Evolutionary conservation across 2,113 vertebrate genomes (phyloP).

Genomic region (Puma concolor): DNA sequence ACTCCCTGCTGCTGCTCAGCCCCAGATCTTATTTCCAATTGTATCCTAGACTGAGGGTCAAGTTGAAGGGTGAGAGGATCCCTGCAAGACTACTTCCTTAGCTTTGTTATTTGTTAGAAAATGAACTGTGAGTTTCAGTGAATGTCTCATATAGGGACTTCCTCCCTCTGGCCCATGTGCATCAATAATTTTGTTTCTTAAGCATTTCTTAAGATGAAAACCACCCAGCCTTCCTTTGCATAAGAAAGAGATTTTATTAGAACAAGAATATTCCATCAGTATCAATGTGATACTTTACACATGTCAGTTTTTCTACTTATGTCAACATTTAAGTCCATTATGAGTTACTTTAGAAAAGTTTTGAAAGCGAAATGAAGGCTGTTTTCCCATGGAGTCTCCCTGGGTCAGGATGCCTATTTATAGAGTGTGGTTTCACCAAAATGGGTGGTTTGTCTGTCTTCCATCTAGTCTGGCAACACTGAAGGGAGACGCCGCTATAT

Average conservation of each 20-base stretch:
- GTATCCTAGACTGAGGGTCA: not conserved
- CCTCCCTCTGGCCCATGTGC: not conserved
- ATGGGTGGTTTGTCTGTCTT: not conserved
- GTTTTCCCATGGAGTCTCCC: not conserved
- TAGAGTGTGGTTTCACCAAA: not conserved
- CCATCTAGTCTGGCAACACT: not conserved
- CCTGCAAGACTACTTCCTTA: not conserved
- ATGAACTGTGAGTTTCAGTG: not conserved
- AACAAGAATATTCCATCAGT: not conserved
- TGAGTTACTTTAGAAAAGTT: conserved; percentile 14
- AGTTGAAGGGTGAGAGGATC: not conserved
- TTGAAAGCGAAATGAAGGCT: not conserved
- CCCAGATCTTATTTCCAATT: not conserved
- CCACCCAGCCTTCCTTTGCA: not conserved
- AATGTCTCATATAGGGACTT: not conserved
- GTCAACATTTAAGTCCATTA: not conserved
- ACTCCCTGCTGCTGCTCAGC: not conserved
- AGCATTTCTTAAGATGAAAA: not conserved
- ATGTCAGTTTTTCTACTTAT: not conserved
- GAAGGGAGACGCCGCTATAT: not conserved
- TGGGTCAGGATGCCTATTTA: not conserved
- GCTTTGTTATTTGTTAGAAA: not conserved
- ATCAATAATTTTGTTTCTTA: not conserved
- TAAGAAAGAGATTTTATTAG: not conserved
- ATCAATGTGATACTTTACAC: not conserved